Conservation (phyloP, 2,113 vertebrate species). For the Chaetops frenatus region DNA sequence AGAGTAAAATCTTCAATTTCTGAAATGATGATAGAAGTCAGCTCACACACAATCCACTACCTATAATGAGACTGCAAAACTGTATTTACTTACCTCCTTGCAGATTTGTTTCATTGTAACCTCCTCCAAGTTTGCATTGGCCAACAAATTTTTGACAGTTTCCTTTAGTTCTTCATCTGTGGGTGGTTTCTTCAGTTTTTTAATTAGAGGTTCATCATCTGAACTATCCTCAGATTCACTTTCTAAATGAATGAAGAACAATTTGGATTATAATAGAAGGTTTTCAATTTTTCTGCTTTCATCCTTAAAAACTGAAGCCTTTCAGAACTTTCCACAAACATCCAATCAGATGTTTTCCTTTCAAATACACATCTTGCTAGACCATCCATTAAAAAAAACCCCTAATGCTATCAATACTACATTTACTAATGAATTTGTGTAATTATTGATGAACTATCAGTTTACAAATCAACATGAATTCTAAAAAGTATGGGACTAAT, state of each 20-base stretch:
- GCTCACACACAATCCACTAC: neutral
- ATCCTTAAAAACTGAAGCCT: neutral
- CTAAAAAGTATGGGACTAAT: neutral
- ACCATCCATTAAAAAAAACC: neutral
- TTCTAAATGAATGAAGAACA: constrained; percentile 66
- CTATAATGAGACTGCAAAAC: neutral
- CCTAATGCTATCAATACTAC: neutral
- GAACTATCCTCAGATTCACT: constrained; percentile 85
- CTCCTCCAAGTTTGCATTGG: constrained; percentile 88
- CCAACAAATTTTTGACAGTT: constrained; percentile 84
- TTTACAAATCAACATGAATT: neutral
- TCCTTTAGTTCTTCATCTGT: constrained; percentile 86
- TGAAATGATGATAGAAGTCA: neutral
- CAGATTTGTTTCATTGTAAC: constrained; percentile 97
- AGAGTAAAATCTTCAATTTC: neutral
- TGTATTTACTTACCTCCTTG: constrained; percentile 76
- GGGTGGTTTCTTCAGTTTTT: constrained; percentile 86
- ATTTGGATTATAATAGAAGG: neutral
- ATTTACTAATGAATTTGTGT: neutral
- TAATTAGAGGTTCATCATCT: constrained; percentile 91
- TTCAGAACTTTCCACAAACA: neutral
- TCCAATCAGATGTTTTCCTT: neutral
- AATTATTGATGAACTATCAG: neutral
- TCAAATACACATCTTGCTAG: neutral
- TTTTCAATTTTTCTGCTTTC: neutral